Percentiles rank a stretch among this genome's conserved stretches.
phyloP scores from a whole-genome alignment of 64 coral and sea anemone species.

The Porites lutea region DNA sequence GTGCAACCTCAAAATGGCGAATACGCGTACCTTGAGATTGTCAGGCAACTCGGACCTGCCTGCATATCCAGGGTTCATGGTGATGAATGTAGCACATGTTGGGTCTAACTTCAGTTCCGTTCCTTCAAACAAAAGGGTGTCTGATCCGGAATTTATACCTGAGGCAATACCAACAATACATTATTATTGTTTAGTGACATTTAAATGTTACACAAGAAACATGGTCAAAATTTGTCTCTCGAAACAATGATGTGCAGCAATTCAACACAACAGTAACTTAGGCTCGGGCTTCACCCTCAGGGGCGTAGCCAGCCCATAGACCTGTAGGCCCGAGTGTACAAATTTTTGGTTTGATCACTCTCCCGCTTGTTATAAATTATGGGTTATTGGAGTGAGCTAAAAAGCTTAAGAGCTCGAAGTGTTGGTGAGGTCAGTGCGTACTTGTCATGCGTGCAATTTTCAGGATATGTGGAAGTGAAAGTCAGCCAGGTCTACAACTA shows the following conservation, averaged over 20 bases:
- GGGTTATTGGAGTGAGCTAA: too few relatives aligned
- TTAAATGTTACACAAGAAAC: too few relatives aligned
- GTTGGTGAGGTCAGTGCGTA: too few relatives aligned
- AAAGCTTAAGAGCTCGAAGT: too few relatives aligned
- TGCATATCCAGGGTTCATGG: constrained; percentile 99
- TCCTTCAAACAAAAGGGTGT: constrained; percentile 95
- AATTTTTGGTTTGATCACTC: too few relatives aligned
- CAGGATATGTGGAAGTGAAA: too few relatives aligned
- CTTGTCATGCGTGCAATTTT: too few relatives aligned
- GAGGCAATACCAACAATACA: neutral
- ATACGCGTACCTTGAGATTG: constrained; percentile 88
- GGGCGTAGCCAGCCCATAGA: too few relatives aligned
- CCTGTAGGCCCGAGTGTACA: too few relatives aligned
- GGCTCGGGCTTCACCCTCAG: too few relatives aligned
- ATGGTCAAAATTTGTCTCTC: neutral
- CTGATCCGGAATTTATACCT: constrained; percentile 95
- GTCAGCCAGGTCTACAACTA: too few relatives aligned
- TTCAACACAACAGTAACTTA: neutral
- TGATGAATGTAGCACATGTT: constrained; percentile 89
- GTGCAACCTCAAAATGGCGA: neutral
- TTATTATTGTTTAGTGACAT: neutral
- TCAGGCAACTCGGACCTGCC: constrained; percentile 96
- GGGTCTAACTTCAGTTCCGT: constrained; percentile 94
- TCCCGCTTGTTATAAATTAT: too few relatives aligned
- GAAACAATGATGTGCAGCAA: neutral